A percentile compares a stretch with the other conserved stretches of the same genome.
Conservation (phyloP, 2,797 vertebrate species). For the Valencia hispanica region DNA sequence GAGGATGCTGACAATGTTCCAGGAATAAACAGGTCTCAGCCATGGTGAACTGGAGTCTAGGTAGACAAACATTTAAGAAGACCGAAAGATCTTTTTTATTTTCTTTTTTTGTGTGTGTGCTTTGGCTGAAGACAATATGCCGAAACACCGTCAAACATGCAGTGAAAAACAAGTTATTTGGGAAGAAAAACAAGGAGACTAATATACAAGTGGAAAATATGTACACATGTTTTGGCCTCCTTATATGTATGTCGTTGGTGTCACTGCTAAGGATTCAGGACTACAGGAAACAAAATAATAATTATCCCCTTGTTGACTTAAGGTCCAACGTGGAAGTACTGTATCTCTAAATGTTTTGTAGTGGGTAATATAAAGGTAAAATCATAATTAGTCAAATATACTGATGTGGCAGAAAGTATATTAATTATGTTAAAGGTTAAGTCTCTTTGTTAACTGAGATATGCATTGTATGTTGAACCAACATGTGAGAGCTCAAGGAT, state of each 20-base stretch:
- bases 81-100: too few species aligned
- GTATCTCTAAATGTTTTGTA: not conserved
- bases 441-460: too few species aligned
- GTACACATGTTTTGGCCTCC: not conserved
- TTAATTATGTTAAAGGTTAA: too few species aligned
- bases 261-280: too few species aligned
- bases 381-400: not conserved
- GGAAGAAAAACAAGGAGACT: not conserved
- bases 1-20: not conserved
- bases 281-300: too few species aligned
- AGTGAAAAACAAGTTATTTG: not conserved
- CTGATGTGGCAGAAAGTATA: too few species aligned
- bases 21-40: not conserved
- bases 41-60: not conserved
- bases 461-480: too few species aligned
- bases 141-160: not conserved
- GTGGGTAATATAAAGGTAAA: not conserved
- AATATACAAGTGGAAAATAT: not conserved
- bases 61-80: not conserved
- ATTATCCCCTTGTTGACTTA: not conserved
- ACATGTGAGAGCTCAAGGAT: too few species aligned
- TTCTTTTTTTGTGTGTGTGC: too few species aligned
- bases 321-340: not conserved
- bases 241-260: too few species aligned
- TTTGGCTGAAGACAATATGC: too few species aligned